phyloP scores from a whole-genome alignment of 2,113 vertebrate species.

The Ammodytes dubius region DNA sequence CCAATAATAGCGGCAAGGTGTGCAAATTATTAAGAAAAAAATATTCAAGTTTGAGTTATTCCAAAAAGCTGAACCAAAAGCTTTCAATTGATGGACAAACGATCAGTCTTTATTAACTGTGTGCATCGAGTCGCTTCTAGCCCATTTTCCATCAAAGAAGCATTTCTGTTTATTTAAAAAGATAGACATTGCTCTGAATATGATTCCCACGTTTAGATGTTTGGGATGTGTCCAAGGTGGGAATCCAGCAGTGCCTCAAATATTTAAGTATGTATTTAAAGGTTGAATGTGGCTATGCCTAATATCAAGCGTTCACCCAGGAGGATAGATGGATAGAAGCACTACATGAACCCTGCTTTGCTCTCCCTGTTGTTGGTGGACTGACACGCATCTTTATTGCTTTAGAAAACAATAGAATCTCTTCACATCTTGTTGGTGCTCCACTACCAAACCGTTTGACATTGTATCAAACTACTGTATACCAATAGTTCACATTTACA shows the following conservation, averaged over 20 bases:
- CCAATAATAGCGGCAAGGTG: not conserved
- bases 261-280: not conserved
- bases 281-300: constrained; percentile 3
- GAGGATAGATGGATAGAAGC: not conserved
- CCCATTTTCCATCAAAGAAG: not conserved
- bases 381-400: not conserved
- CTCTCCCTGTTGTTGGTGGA: constrained; percentile 62
- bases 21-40: not conserved
- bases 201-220: too few relatives aligned
- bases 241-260: not conserved
- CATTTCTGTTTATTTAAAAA: not conserved
- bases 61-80: too few relatives aligned
- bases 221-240: not conserved
- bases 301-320: not conserved
- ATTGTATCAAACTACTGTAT: constrained; percentile 71
- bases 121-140: not conserved
- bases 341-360: not conserved
- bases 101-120: too few relatives aligned
- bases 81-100: too few relatives aligned
- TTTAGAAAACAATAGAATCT: constrained; percentile 13
- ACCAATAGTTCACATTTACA: constrained; percentile 45
- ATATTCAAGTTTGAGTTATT: too few relatives aligned
- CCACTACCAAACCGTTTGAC: constrained; percentile 24
- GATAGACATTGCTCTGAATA: not conserved
- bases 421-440: not conserved